Percentiles rank a stretch among this genome's conserved stretches.
Evolutionary conservation across 2,888 invertebrate species (phyloP).

Genomic region (Leucophenga maculata): DNA sequence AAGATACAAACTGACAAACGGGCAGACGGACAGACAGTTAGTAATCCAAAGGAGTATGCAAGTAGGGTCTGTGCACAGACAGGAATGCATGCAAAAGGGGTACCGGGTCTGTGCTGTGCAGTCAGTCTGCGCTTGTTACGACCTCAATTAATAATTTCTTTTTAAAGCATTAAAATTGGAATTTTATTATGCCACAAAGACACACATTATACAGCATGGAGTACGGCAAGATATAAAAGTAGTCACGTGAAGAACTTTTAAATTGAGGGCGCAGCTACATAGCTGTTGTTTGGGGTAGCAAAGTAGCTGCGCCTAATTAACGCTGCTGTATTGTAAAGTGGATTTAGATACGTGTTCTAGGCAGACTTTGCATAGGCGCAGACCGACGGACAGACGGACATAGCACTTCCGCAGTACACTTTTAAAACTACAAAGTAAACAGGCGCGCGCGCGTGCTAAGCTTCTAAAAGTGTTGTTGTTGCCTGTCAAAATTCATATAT

Average conservation of each 20-base stretch:
- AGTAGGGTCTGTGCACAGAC: background rate
- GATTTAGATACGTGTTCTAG: conserved; percentile 10
- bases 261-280: background rate
- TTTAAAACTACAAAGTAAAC: conserved; percentile 21
- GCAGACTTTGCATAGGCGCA: no score
- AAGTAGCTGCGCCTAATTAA: conserved; percentile 64
- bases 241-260: background rate
- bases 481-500: conserved; percentile 3
- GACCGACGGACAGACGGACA: background rate
- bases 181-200: conserved; percentile 40
- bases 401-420: background rate
- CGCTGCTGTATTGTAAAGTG: conserved; percentile 51
- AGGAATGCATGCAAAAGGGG: background rate
- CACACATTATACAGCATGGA: conserved; percentile 15
- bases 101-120: no score
- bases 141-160: conserved; percentile 45
- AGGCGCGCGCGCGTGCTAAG: conserved; percentile 58
- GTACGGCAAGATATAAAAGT: background rate
- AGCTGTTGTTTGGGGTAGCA: background rate
- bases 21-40: background rate
- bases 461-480: conserved; percentile 23
- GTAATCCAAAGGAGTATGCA: background rate
- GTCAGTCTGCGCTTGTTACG: conserved; percentile 27
- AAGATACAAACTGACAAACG: background rate
- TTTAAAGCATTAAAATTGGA: conserved; percentile 41